phyloP scores from a whole-genome alignment of 2,113 vertebrate genomes.

The Xiphophorus hellerii region DNA sequence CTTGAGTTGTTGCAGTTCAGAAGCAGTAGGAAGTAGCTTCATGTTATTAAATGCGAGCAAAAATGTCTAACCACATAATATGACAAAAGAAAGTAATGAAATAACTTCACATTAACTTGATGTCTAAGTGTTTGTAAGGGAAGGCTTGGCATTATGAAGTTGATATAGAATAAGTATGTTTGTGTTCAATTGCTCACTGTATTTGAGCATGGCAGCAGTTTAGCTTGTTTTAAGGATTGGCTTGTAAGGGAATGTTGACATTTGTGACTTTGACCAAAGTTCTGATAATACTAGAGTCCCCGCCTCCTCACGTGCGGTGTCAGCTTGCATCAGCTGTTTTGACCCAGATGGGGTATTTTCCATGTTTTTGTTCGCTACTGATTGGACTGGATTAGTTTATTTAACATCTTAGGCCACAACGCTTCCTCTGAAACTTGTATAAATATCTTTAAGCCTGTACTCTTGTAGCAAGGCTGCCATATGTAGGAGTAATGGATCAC shows the following conservation, averaged over 20 bases:
- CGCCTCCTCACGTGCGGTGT: not conserved
- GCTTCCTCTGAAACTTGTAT: constrained; percentile 15
- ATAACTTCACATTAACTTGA: not conserved
- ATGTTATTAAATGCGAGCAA: not conserved
- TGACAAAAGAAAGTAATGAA: not conserved
- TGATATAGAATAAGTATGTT: not conserved
- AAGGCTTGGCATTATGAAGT: not conserved
- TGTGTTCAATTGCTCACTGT: not conserved
- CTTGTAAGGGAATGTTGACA: constrained; percentile 27
- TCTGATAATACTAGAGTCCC: not conserved
- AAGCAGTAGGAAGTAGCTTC: not conserved
- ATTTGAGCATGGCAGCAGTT: not conserved
- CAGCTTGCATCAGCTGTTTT: not conserved
- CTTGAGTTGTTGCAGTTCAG: not conserved
- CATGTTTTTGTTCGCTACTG: not conserved
- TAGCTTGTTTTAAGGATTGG: not conserved
- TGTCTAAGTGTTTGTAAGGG: not conserved
- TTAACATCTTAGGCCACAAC: constrained; percentile 14
- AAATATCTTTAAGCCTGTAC: constrained; percentile 12
- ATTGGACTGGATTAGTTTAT: not conserved
- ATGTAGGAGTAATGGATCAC: constrained; percentile 66
- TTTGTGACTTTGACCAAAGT: constrained; percentile 10
- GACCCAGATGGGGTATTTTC: constrained; percentile 2
- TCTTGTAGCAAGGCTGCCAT: constrained; percentile 32
- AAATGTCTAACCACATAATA: no score